Evolutionary conservation across 1,140 invertebrate species (phyloP), one percentile per base, ranked within the genome.

Genomic region (Proctacanthus coquilletti): DNA sequence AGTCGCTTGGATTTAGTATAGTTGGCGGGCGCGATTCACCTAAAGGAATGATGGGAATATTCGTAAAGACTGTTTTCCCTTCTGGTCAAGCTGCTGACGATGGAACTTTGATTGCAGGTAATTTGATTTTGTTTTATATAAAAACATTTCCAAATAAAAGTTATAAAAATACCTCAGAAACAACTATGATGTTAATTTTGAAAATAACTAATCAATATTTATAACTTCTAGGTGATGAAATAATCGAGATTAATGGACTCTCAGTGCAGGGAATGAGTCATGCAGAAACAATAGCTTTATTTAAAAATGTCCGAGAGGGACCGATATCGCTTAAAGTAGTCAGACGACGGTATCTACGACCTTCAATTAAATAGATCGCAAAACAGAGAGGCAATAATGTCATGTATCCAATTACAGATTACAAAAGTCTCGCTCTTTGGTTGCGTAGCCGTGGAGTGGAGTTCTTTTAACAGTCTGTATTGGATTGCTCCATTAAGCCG

Each of bases 1-100:
- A 87, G 54, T 84, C 83, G 38, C 66, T 94, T 17, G 88, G 87
- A 2, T 92, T 93, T 54, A 89, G 84, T 56, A 87, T 92, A 48
- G 87, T 92, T 17, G 88, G 87, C 18, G 87, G 87, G 27, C 75
- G 71, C 6, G 87, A 92, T 55, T 87, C 84, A 21, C 81, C 86
- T 2, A 80, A 82, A 51, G 86, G 86, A 3, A 77, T 75, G 46
- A 84, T 92, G 73, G 86, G 86, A 11, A 91, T 92, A 48, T 91
- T 84, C 61, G 83, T 93, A 1, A 87, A 91, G 61, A 87, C 85
- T 1, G 77, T 93, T 9, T 88, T 88, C 58, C 80, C 84, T 2
- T 76, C 76, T 46, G 88, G 88, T 10, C 80, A 91, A 65, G 84
- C 86, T 15, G 79, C 84, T 9, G 81, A 87, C 47, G 71, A 76